phyloP scores from a whole-genome alignment of 2,888 invertebrate species.

The Dexiosoma caninum region DNA sequence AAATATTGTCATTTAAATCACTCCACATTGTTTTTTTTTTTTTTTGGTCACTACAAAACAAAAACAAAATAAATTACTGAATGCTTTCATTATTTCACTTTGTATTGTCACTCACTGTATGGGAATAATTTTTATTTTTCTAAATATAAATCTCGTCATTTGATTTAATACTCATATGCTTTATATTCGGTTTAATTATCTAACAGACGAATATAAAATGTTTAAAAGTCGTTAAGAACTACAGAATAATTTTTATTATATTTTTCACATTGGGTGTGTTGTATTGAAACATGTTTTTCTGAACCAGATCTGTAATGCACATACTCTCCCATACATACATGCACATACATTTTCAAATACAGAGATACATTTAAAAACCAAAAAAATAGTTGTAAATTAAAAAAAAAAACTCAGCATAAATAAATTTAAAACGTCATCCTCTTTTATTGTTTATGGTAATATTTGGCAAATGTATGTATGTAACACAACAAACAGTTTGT shows the following conservation, averaged over 20 bases:
- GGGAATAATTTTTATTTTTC: background rate
- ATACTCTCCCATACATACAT: background rate
- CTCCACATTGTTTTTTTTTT: no score
- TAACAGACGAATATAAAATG: background rate
- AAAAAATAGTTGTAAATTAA: no score
- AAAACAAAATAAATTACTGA: background rate
- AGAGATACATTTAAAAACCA: conserved; percentile 29
- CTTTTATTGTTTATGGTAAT: conserved; percentile 36
- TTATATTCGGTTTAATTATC: conserved; percentile 3
- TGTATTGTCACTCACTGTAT: conserved; percentile 20
- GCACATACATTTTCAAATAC: conserved; percentile 10
- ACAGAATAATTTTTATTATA: conserved; percentile 23
- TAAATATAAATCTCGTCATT: conserved; percentile 16
- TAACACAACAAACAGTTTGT: background rate
- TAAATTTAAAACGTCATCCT: conserved; percentile 47
- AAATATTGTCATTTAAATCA: no score
- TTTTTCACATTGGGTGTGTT: conserved; percentile 51
- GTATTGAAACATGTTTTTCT: conserved; percentile 25
- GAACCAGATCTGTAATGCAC: conserved; percentile 22
- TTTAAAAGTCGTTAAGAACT: conserved; percentile 14
- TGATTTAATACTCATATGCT: conserved; percentile 6
- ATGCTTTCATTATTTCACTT: background rate
- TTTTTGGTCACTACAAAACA: background rate
- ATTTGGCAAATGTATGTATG: background rate
- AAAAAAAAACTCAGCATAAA: background rate